phyloP scores from a whole-genome alignment of 2,113 vertebrate genomes.

The Semicossyphus pulcher region DNA sequence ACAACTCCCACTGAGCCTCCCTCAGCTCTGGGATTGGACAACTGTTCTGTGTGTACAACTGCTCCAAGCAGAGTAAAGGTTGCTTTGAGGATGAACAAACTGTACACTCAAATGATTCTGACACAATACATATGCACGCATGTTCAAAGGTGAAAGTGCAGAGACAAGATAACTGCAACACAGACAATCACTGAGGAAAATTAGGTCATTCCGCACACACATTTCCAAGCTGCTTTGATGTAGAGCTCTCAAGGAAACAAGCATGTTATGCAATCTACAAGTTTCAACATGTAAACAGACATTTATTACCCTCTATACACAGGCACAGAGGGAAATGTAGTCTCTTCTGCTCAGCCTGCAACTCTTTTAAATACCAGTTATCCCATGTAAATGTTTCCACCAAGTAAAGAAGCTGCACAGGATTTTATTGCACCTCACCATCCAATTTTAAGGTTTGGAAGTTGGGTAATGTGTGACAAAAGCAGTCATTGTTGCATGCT shows the following conservation, averaged over 20 bases:
- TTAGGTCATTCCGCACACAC: not conserved
- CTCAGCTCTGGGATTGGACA: constrained; percentile 17
- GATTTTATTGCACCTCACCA: not conserved
- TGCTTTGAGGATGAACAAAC: constrained; percentile 38
- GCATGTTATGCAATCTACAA: constrained; percentile 26
- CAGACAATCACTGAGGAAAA: not conserved
- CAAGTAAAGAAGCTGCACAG: not conserved
- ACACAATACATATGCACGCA: not conserved
- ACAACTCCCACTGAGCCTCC: not conserved
- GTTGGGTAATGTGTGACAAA: not conserved
- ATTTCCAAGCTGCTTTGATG: not conserved
- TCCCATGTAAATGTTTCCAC: not conserved
- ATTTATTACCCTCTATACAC: not conserved
- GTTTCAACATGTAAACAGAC: constrained; percentile 28
- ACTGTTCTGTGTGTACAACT: not conserved
- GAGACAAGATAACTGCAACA: not conserved
- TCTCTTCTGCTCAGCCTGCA: too few relatives aligned
- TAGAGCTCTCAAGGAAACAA: not conserved
- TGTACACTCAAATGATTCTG: constrained; percentile 4
- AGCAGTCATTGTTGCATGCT: not conserved
- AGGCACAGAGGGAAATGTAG: not conserved
- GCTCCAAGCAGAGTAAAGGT: constrained; percentile 41
- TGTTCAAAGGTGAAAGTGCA: constrained; percentile 51
- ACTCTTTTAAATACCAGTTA: not conserved
- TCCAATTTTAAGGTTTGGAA: not conserved